Base-by-base conservation (phyloP, 2,113 vertebrate genomes). In the Calypte anna region DNA sequence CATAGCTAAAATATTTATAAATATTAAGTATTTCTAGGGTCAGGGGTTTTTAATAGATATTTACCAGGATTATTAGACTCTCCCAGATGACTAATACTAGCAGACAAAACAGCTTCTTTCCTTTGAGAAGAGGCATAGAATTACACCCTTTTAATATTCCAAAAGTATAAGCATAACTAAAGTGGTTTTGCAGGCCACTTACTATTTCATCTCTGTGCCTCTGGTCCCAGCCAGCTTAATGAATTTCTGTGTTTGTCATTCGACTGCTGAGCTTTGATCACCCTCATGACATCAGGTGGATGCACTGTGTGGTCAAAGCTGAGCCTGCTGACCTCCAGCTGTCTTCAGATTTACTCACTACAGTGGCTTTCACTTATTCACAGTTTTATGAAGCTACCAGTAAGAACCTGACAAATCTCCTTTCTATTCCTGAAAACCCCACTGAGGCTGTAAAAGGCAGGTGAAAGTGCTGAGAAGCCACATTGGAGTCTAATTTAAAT, bases 141-240 rank as follows among this genome's bases (percentile, higher is more conserved):
- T 62, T 76, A 2, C 6, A 31, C 12, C 0, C 4, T 33, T 54
- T 28, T 69, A 84, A 17, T 48, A 24, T 81, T 88, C 74, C 50
- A 57, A 21, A 69, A 40, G n/a, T 24, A 58, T 17, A 21, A 69
- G 14, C 27, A 18, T 54, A 57, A 48, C 5, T 24, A 48, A 44
- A 69, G 36, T 31, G 30, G 17, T 62, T 62, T 67, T 54, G 51
- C n/a, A 59, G 43, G 31, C 18, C 55, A 36, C 19, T 53, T 14
- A 1, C 16, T 62, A 3, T 27, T 90, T 61, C 2, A 1, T 31
- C n/a, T 50, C 0, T n/a, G 9, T 57, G 31, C 5, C 28, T 80
- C 22, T 0, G 0, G 33, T 51, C 33, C 33, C 68, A 43, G 1
- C 7, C 1, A 3, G 4, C 8, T 62, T 88, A 54, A 69, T 43